These are phyloP conservation scores for Drosophila cognata DNA, from an alignment of 2,888 invertebrate genomes.

Conservation along the genomic window DNA sequence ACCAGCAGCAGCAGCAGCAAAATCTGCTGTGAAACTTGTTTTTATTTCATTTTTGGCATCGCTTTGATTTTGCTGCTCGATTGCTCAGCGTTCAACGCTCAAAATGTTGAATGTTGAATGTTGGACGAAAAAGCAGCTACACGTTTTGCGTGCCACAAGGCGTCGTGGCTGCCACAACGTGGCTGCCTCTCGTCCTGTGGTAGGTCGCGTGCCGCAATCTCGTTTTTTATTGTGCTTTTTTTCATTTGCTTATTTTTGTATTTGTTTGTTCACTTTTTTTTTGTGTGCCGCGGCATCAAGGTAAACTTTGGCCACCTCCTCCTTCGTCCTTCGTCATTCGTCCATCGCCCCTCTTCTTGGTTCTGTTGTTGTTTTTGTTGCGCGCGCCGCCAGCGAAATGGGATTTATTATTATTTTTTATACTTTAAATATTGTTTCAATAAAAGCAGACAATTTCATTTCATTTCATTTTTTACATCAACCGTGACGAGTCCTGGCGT, in stretches of 20 bases:
- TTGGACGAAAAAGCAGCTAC: conserved; percentile 4
- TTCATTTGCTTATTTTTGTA: conserved; percentile 68
- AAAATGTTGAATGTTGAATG: conserved; percentile 26
- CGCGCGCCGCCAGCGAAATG: conserved; percentile 68
- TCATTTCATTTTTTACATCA: conserved; percentile 35
- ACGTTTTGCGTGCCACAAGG: conserved; percentile 18
- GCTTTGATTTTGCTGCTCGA: conserved; percentile 79
- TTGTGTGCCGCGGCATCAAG: conserved; percentile 72
- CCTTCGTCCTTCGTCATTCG: not conserved
- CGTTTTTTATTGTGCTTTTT: conserved; percentile 76
- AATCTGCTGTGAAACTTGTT: conserved; percentile 69
- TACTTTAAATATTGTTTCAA: conserved; percentile 78
- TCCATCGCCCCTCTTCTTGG: not conserved
- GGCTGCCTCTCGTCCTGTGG: conserved; percentile 64
- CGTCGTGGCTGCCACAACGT: conserved; percentile 1
- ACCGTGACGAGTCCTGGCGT: conserved; percentile 5
- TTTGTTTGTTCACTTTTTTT: conserved; percentile 73
- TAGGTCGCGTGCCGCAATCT: conserved; percentile 81
- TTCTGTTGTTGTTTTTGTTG: conserved; percentile 68
- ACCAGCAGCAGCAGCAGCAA: conserved; percentile 53
- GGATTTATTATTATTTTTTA: conserved; percentile 75
- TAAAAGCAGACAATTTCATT: conserved; percentile 49
- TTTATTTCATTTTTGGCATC: conserved; percentile 55
- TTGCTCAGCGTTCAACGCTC: conserved; percentile 57
- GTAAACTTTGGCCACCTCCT: conserved; percentile 69